A percentile compares a stretch with the other conserved stretches of the same genome.
phyloP scores from a whole-genome alignment of 2,113 vertebrate species.

The Lanius ludovicianus region DNA sequence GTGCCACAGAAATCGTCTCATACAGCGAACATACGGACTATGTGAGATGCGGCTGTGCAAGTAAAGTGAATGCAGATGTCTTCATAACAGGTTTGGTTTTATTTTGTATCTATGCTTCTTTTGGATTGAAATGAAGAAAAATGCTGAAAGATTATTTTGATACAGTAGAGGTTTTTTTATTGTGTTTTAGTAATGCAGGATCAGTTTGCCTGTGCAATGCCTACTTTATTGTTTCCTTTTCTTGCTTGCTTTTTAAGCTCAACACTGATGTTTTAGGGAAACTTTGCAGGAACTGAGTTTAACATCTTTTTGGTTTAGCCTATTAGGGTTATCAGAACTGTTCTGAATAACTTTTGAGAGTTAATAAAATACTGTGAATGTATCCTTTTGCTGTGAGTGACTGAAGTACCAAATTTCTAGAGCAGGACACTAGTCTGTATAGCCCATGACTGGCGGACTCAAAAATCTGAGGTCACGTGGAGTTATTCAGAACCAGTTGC shows the following conservation, averaged over 20 bases:
- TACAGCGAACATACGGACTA: slow-evolving; percentile 92
- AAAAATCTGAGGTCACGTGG: neutral
- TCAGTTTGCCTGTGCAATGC: neutral
- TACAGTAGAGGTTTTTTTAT: neutral
- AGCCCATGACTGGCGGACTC: neutral
- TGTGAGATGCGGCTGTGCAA: slow-evolving; percentile 86
- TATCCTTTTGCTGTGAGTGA: neutral
- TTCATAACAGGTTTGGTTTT: slow-evolving; percentile 87
- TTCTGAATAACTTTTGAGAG: neutral
- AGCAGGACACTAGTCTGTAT: neutral
- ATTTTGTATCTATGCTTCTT: neutral
- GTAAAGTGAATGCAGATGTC: slow-evolving; percentile 88
- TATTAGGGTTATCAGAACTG: neutral
- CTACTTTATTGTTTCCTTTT: neutral
- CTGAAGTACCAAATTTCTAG: neutral
- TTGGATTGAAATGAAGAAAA: neutral
- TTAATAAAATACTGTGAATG: neutral
- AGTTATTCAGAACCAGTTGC: neutral
- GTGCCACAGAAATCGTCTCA: slow-evolving; percentile 75
- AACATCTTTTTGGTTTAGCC: neutral
- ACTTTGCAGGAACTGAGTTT: neutral
- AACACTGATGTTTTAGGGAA: neutral
- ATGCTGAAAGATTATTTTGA: neutral
- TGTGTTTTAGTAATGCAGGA: neutral
- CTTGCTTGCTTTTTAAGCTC: neutral